Evolutionary conservation across 2,888 invertebrate genomes (phyloP), one percentile per base, ranked within the genome.

Genomic region (Archips crataeganus): DNA sequence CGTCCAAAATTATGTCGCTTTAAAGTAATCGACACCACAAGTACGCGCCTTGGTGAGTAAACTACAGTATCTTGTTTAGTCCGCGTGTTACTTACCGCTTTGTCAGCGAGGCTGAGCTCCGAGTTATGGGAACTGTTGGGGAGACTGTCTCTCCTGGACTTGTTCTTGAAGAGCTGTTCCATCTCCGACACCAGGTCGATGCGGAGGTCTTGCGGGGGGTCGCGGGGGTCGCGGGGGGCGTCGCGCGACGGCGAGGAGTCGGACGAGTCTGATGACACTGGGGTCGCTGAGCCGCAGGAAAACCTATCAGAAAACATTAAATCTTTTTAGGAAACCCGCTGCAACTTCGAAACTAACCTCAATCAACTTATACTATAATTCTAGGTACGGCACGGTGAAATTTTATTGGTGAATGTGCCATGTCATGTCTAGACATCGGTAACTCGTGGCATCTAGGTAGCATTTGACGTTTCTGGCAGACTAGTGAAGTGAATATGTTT

Each of bases 171-270:
- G 8, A 93, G 86, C 77, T 84, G 89, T 80, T 93, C 91, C 93
- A 94, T 93, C 78, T 94, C 94, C 0, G 89, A 92, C 75, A 93
- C 88, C 3, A 94, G 85, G 71, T 94, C 93, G n/a, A 93, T 87
- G 0, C 91, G 91, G 0, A 92, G 82, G 0, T 85, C 81, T 0
- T 89, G 84, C 0, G 90, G 86, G 0, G 87, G 82, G 23, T 84
- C 88, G 45, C 85, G 85, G 2, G 82, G 84, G 2, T 84, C 88
- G 45, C 85, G 85, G 2, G 83, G 84, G 2, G 84, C 79, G 9
- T 83, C 81, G 73, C 84, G 84, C 54, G 87, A 81, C 39, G 87
- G 88, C 15, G 88, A 87, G 13, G 91, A 89, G 62, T 87, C 87
- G 2, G 91, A 90, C 3, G 94, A 93, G 71, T 89, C 90, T 0